Percentiles rank a stretch among this genome's conserved stretches.
These are phyloP conservation scores for Botrylloides violaceus DNA, from an alignment of 23 tunicate species.

Conservation along the genomic window DNA sequence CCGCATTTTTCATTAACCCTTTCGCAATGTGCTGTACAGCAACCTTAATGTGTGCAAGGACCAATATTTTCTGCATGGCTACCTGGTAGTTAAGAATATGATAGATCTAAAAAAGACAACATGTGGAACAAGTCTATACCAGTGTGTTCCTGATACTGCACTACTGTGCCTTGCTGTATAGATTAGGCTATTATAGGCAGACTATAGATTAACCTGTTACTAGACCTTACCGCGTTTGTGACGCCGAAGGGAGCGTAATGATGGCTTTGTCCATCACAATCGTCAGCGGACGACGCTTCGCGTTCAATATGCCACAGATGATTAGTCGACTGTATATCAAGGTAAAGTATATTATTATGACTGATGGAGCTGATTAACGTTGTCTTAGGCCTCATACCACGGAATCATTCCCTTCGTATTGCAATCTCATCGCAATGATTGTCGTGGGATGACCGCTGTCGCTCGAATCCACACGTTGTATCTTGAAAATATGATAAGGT, in stretches of 20 bases:
- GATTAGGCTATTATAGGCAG: not conserved
- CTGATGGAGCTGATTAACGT: no score
- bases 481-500: conserved; percentile 3
- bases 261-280: not conserved
- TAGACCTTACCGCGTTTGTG: conserved; percentile 9
- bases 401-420: conserved; percentile 18
- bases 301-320: conserved; percentile 27
- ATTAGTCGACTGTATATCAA: conserved; percentile 6
- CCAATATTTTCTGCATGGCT: no score
- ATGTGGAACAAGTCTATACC: no score
- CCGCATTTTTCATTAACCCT: no score
- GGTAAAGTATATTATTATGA: no score
- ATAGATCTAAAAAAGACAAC: no score
- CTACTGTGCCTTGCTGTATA: no score
- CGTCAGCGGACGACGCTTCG: not conserved
- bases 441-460: conserved; percentile 14
- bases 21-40: no score
- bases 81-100: no score
- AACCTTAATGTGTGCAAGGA: no score
- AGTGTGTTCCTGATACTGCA: no score
- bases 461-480: conserved; percentile 4
- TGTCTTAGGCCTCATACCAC: conserved; percentile 1
- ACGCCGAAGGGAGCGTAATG: conserved; percentile 18
- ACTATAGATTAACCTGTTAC: not conserved
- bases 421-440: not conserved